Evolutionary conservation across 2,888 invertebrate species (phyloP), one percentile per base, ranked within the genome.

Genomic region (Teinopalpus imperialis): DNA sequence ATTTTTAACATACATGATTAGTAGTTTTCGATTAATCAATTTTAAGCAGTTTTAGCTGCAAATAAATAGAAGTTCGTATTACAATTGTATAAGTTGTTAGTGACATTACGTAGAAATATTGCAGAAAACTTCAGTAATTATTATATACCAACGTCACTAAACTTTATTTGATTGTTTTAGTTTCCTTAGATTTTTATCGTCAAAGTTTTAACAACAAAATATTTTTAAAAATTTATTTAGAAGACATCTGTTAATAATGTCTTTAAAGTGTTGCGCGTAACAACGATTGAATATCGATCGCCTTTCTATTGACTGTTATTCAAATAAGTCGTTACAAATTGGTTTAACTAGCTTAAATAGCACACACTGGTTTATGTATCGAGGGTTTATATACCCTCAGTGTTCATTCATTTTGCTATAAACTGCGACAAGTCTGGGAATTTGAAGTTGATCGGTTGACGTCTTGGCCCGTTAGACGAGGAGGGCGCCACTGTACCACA

Each of bases 371-470:
- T 16, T 23, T 21, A 35, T 0, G 23, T 12, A 23, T 12, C 10
- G 4, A 21, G 21, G 14, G 41, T 8, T 26, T 9, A 3, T 8
- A 5, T 16, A 10, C 30, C n/a, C 30, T 1, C 3, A 18, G 30
- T 14, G 29, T 39, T 18, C 1, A 27, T 40, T 86, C 81, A 81
- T 83, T 88, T 91, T 48, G 91, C 91, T 52, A 94, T 90, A 70
- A 93, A 94, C 7, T 93, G 93, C 50, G 94, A 91, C 39, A 95
- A 86, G 79, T 95, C 95, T 0, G 95, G 95, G 66, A 95, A 91
- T 72, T 94, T 94, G 78, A 95, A 93, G 58, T 92, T 93, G 41
- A 89, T 69, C 2, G 80, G 54, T 3, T 82, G 88, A 7, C 91
- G 76, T 32, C 85, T 67, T 0, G 88, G 81, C n/a, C 49, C 26